Base-by-base conservation (phyloP, 2,113 vertebrate species). In the Leptodactylus fuscus region DNA sequence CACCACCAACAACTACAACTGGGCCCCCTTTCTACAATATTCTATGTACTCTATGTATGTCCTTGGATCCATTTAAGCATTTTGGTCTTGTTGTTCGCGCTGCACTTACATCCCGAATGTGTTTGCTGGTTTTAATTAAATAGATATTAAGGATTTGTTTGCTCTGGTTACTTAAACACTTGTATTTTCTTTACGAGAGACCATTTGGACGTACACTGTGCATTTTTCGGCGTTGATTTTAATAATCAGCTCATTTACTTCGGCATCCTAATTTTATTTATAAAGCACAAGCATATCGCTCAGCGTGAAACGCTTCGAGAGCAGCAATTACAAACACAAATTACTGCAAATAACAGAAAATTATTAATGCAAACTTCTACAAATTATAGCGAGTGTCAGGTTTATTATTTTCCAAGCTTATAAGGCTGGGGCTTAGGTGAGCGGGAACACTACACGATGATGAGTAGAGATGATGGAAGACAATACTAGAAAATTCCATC, bases 251-350 rank as follows among this genome's bases (percentile, higher is more conserved):
- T 78, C 75, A 78, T 78, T 78, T 78, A 22, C 29, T 36, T 55
- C 20, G 18, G 29, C 49, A 51, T 51, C 49, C 46, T 78, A 78
- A 78, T 53, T 78, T 78, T 78, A 78, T 78, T 78, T 78, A 78
- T 78, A 53, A 78, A 78, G 75, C 32, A 36, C 29, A 34, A 78
- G 75, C 75, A 5, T 78, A 53, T 78, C 75, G 11, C 75, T n/a
- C 75, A 55, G 75, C 75, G 32, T 55, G 75, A 78, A 55, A 55
- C 32, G 49, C 48, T 78, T 78, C 27, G 41, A 55, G 75, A 78
- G 75, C 75, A 78, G 75, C 75, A 78, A 78, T 78, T 78, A 78
- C 75, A 78, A 78, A 78, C 75, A 78, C 75, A 78, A 78, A 78
- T 78, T 53, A 78, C 75, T 78, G 48, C 48, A 53, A 78, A 78